Base-by-base conservation (phyloP, 2,797 vertebrate species). In the Uromys caudimaculatus region DNA sequence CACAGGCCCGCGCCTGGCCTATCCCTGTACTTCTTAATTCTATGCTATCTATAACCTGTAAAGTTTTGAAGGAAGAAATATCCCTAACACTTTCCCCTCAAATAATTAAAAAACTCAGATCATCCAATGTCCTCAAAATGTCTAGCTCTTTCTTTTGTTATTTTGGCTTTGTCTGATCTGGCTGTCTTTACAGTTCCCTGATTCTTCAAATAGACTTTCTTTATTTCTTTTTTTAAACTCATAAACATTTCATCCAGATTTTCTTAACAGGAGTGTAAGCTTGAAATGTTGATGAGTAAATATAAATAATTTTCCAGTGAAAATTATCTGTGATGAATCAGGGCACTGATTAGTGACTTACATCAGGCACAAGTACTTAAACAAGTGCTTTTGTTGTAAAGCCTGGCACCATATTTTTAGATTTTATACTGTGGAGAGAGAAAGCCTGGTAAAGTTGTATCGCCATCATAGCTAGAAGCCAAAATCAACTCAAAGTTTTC, bases 401-500 rank as follows among this genome's bases (percentile, higher is more conserved):
- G 75, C 38, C 23, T 56, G 5, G 13, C 13, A 12, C 44, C 52
- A 19, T 90, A 95, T 95, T 38, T 90, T 6, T 44, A 60, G 81
- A n/a, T 89, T 93, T 77, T 73, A 35, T 85, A 62, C 9, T 50
- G 1, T n/a, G 32, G 41, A 89, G 17, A 56, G 56, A 11, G n/a
- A 85, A 88, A 54, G 21, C 0, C 14, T 23, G 50, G 54, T 11
- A 88, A 29, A 41, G 35, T 76, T 92, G 86, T 52, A 94, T 86
- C 2, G 56, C 35, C 8, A 29, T 58, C 52, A 29, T 52, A 82
- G 44, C 7, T 35, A 89, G 67, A 90, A 94, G 47, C 29, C 91
- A 38, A 91, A 93, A 95, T 95, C 52, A 64, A 86, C 85, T 71
- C 27, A 89, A 56, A 56, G 13, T 41, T 90, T 92, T 84, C 73